Evolutionary conservation across 1,140 invertebrate genomes (phyloP).

Genomic region (Phocides pigmalion): DNA sequence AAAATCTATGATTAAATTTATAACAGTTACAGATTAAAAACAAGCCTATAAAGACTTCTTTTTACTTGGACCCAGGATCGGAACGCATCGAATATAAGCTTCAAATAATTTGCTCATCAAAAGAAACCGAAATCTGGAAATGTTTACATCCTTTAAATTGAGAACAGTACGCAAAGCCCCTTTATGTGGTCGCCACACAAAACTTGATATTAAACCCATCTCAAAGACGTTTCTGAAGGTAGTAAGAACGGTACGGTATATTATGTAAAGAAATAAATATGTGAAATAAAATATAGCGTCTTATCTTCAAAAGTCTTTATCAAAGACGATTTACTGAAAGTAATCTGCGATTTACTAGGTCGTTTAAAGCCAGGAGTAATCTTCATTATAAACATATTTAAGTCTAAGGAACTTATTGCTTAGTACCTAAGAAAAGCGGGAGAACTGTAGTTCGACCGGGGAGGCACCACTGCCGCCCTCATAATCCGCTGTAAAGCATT

Average conservation of each 20-base stretch:
- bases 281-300: slow-evolving; percentile 12
- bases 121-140: slow-evolving; percentile 1
- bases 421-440: too few relatives aligned
- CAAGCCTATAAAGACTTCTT: too few relatives aligned
- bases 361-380: too few relatives aligned
- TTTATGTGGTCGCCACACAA: background rate
- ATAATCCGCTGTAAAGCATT: too few relatives aligned
- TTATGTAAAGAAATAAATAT: slow-evolving; percentile 22
- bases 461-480: too few relatives aligned
- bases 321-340: background rate
- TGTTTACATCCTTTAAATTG: slow-evolving; percentile 1
- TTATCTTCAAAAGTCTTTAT: slow-evolving; percentile 13
- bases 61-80: too few relatives aligned
- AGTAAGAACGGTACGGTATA: background rate
- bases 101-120: background rate
- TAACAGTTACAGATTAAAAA: too few relatives aligned
- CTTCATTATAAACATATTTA: too few relatives aligned
- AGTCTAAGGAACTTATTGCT: too few relatives aligned
- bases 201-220: slow-evolving; percentile 7
- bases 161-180: background rate
- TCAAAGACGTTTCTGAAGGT: slow-evolving; percentile 1
- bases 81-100: background rate
- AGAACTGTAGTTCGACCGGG: too few relatives aligned
- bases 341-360: too few relatives aligned
- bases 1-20: too few relatives aligned